These are phyloP conservation scores for Brachypteracias leptosomus DNA, from an alignment of 2,113 vertebrate genomes.

Conservation along the genomic window DNA sequence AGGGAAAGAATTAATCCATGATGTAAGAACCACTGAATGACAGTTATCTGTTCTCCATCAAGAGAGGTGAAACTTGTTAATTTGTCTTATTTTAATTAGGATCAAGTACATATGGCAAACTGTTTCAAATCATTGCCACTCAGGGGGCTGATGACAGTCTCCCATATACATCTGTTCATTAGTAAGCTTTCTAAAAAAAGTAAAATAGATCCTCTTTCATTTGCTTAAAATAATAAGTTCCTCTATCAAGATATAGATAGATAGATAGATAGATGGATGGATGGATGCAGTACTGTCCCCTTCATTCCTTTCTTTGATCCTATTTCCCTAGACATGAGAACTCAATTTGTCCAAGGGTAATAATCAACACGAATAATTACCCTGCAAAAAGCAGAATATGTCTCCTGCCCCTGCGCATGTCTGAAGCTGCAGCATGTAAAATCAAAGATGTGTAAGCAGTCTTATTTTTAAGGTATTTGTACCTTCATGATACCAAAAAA, in stretches of 20 bases:
- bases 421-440: neutral
- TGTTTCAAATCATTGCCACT: conserved; percentile 71
- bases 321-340: neutral
- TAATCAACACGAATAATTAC: neutral
- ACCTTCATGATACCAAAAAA: neutral
- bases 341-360: neutral
- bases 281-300: neutral
- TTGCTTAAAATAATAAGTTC: conserved; percentile 20
- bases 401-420: neutral
- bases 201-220: neutral
- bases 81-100: conserved; percentile 75
- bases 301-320: neutral
- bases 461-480: too few relatives aligned
- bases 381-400: neutral
- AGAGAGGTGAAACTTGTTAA: conserved; percentile 55
- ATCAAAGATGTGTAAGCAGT: neutral
- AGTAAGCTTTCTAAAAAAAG: conserved; percentile 64
- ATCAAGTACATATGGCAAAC: conserved; percentile 71
- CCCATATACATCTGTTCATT: conserved; percentile 58
- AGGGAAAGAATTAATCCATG: neutral
- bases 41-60: conserved; percentile 49
- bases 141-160: conserved; percentile 78
- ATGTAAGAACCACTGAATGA: neutral
- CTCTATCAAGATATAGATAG: fast-evolving
- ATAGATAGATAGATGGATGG: too few relatives aligned